phyloP scores from a whole-genome alignment of 2,797 vertebrate genomes.

The Manis pentadactyla region DNA sequence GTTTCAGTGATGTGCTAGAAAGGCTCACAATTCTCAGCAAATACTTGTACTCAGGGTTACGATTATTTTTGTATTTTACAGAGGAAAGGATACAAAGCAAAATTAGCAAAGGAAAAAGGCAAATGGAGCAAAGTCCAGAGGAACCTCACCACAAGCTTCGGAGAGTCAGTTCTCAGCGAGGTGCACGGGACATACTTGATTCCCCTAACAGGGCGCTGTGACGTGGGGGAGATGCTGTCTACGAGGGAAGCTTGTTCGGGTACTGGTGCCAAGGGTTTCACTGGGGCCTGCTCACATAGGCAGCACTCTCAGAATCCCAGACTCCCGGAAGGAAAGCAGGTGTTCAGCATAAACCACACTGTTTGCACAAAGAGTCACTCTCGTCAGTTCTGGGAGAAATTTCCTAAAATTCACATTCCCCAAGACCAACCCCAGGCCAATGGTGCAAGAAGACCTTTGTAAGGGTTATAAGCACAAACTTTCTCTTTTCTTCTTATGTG shows the following conservation, averaged over 20 bases:
- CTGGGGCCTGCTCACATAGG: rapidly evolving
- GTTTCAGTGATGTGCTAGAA: not conserved
- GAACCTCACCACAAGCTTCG: not conserved
- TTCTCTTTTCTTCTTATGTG: not conserved
- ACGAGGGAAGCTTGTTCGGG: not conserved
- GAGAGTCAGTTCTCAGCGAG: no score
- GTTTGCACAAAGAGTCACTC: not conserved
- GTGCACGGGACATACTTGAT: rapidly evolving
- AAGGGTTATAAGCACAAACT: rapidly evolving
- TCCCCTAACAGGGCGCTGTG: not conserved
- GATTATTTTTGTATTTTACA: no score
- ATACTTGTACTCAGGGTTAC: not conserved
- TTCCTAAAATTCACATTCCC: not conserved
- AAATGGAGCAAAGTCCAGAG: not conserved
- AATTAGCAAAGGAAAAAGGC: not conserved
- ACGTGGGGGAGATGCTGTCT: not conserved
- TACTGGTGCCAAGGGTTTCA: not conserved
- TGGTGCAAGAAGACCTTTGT: not conserved
- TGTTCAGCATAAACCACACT: not conserved
- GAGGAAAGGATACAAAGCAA: not conserved
- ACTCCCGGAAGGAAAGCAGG: not conserved
- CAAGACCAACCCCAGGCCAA: no score
- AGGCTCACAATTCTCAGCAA: not conserved
- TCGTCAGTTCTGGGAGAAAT: not conserved
- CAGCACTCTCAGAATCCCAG: not conserved